Conservation (phyloP, 2,113 vertebrate species). For the Oreochromis tanganicae region DNA sequence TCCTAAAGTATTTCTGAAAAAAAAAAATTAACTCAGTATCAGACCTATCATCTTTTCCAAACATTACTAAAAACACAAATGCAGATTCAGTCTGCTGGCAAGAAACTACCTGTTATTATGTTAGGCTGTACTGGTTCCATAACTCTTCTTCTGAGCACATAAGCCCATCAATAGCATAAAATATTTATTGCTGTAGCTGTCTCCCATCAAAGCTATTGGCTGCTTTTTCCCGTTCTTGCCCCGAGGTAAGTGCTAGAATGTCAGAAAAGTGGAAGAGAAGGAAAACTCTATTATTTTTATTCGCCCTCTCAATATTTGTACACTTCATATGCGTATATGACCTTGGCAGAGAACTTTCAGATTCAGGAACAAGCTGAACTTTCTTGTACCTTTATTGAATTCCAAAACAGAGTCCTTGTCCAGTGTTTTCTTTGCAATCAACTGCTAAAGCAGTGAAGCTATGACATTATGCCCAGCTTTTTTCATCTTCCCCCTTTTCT, state of each 20-base stretch:
- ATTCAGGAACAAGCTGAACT: constrained; percentile 10
- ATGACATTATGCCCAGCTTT: constrained; percentile 8
- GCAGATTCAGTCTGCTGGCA: background rate
- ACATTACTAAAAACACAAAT: background rate
- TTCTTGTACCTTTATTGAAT: background rate
- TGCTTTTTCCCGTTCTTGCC: constrained; percentile 66
- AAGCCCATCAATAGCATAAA: constrained; percentile 73
- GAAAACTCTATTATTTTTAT: constrained; percentile 54
- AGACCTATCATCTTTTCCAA: background rate
- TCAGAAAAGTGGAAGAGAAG: constrained; percentile 40
- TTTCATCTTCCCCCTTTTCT: background rate
- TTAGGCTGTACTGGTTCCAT: background rate
- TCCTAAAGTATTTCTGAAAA: background rate
- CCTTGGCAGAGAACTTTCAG: constrained; percentile 34
- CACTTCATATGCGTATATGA: constrained; percentile 10
- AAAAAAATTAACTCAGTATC: background rate
- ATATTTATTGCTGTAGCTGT: constrained; percentile 77
- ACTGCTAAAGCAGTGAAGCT: background rate
- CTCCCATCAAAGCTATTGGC: constrained; percentile 76
- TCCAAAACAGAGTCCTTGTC: constrained; percentile 1
- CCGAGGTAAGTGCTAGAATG: constrained; percentile 48
- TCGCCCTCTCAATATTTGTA: constrained; percentile 1
- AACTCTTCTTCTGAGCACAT: constrained; percentile 60
- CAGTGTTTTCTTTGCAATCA: constrained; percentile 16
- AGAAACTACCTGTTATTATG: constrained; percentile 8